Evolutionary conservation across 2,888 invertebrate genomes (phyloP).

Genomic region (Trilocha varians): DNA sequence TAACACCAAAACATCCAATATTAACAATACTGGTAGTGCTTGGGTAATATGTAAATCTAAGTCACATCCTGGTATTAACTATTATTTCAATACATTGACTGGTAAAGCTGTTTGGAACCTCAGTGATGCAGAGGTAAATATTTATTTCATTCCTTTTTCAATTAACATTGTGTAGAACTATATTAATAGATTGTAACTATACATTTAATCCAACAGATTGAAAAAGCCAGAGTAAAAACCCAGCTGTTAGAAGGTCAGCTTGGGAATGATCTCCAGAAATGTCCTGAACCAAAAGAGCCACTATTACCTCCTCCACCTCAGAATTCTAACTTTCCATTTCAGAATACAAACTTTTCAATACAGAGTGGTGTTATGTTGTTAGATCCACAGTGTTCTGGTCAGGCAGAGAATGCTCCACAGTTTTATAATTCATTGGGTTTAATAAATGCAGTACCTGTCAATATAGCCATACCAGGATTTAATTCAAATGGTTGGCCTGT

Average conservation of each 20-base stretch:
- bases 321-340: not conserved
- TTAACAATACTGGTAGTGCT: constrained; percentile 27
- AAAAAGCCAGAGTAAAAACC: constrained; percentile 30
- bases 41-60: constrained; percentile 49
- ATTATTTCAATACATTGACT: constrained; percentile 49
- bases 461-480: constrained; percentile 4
- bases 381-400: not conserved
- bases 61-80: constrained; percentile 35
- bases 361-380: not conserved
- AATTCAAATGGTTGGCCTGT: constrained; percentile 24
- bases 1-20: constrained; percentile 13
- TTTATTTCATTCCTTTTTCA: too few species aligned
- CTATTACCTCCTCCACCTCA: constrained; percentile 15
- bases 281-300: constrained; percentile 42
- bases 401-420: constrained; percentile 1
- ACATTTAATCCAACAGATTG: constrained; percentile 31
- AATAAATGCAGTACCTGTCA: constrained; percentile 6
- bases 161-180: too few species aligned
- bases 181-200: too few species aligned
- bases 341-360: not conserved
- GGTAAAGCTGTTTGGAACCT: constrained; percentile 50
- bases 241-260: constrained; percentile 15
- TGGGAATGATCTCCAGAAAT: constrained; percentile 17
- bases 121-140: constrained; percentile 37
- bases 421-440: constrained; percentile 10